Percentiles rank a stretch among this genome's conserved stretches.
phyloP scores from a whole-genome alignment of 2,888 invertebrate genomes.

The Physocephala rufipes region DNA sequence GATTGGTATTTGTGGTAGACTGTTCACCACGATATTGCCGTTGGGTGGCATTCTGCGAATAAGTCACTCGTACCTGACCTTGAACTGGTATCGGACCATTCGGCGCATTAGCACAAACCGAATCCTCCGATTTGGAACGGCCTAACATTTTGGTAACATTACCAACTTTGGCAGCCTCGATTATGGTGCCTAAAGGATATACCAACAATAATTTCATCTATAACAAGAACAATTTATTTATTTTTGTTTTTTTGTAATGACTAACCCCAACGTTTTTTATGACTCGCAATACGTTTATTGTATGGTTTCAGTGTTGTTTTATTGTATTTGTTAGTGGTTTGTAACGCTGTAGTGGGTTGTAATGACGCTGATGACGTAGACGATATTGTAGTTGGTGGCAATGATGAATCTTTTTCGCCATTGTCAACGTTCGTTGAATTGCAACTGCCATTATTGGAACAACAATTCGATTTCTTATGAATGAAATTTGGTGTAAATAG shows the following conservation, averaged over 20 bases:
- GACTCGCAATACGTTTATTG: slow-evolving; percentile 70
- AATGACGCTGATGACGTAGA: slow-evolving; percentile 27
- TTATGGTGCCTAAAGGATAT: slow-evolving; percentile 70
- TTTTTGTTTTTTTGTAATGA: neutral
- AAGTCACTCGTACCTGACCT: slow-evolving; percentile 71
- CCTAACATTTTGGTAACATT: slow-evolving; percentile 83
- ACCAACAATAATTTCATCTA: neutral
- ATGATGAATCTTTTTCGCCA: slow-evolving; percentile 37
- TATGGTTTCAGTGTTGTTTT: slow-evolving; percentile 61
- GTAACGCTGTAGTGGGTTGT: slow-evolving; percentile 46
- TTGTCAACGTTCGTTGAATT: neutral
- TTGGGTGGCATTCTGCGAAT: slow-evolving; percentile 58
- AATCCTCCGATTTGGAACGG: slow-evolving; percentile 83
- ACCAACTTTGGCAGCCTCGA: slow-evolving; percentile 86
- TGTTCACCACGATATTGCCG: slow-evolving; percentile 45
- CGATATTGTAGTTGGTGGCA: too few species aligned
- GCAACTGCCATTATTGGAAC: slow-evolving; percentile 57
- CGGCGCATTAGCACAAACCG: slow-evolving; percentile 71
- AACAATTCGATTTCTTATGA: slow-evolving; percentile 57
- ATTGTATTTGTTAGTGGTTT: slow-evolving; percentile 59
- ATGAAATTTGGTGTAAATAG: slow-evolving; percentile 68
- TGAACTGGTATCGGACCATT: slow-evolving; percentile 74
- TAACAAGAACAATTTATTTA: neutral
- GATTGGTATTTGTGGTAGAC: neutral
- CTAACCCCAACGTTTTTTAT: slow-evolving; percentile 80